Conservation (phyloP, 2,888 invertebrate species). For the Gymnoscelis rufifasciata region DNA sequence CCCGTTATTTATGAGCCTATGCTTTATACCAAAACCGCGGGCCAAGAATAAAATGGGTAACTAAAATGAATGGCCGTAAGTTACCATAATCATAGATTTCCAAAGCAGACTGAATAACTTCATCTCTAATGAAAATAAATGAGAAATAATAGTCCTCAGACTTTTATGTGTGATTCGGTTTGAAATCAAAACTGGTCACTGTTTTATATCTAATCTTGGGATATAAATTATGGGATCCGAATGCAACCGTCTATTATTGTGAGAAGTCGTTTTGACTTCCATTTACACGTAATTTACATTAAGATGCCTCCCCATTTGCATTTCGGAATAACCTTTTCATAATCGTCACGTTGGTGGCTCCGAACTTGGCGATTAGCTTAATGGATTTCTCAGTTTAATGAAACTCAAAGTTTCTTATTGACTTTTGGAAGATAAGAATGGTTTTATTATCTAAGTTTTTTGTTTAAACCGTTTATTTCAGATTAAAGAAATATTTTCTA, state of each 20-base stretch:
- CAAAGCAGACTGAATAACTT: conserved; percentile 50
- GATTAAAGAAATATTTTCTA: conserved; percentile 34
- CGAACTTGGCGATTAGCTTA: conserved; percentile 68
- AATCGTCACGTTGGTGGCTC: conserved; percentile 67
- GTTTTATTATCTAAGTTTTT: conserved; percentile 47
- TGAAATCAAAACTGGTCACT: conserved; percentile 47
- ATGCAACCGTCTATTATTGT: conserved; percentile 52
- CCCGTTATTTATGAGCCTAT: conserved; percentile 76
- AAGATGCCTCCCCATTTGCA: conserved; percentile 68
- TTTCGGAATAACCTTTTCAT: conserved; percentile 68
- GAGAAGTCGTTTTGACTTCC: conserved; percentile 54
- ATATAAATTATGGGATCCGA: conserved; percentile 59
- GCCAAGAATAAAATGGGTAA: conserved; percentile 75
- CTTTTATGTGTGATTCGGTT: conserved; percentile 33
- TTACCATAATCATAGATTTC: conserved; percentile 69
- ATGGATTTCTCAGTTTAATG: conserved; percentile 73
- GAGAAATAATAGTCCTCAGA: conserved; percentile 36
- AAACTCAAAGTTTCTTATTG: conserved; percentile 66
- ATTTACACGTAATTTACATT: conserved; percentile 73
- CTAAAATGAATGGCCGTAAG: conserved; percentile 70
- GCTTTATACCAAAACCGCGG: conserved; percentile 73
- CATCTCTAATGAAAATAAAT: conserved; percentile 62
- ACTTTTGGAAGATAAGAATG: conserved; percentile 61
- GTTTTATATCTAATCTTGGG: conserved; percentile 55
- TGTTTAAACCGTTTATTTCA: conserved; percentile 21